Evolutionary conservation across 2,113 vertebrate species (phyloP), one percentile per base, ranked within the genome.

Genomic region (Symphodus melops): DNA sequence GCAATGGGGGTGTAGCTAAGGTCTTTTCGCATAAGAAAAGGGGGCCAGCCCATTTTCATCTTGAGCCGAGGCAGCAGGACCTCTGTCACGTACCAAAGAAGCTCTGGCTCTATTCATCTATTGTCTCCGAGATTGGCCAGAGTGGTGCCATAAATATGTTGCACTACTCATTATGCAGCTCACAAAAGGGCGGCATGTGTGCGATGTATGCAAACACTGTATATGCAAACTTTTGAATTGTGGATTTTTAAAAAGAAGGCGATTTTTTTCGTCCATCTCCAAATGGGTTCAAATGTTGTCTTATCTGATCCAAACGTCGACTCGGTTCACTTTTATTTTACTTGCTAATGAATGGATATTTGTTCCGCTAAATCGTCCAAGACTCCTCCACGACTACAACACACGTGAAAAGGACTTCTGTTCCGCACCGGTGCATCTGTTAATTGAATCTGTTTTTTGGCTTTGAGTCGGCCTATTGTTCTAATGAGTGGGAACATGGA

Each of bases 11-110:
- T 76, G 83, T 67, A 81, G 79, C 33, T 36, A 66, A 71, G 81
- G 83, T 86, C 77, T 68, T 80, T 89, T 82, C 70, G 84, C 88
- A 93, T 91, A 94, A 93, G 91, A 93, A 94, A 93, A 91, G 91
- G 83, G 82, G 92, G 81, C 86, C 89, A 65, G 82, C 83, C 83
- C 78, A 87, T 93, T 92, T 92, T 91, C 86, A 91, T 92, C 89
- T 86, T 84, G 91, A 92, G 87, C 86, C 59, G 57, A 65, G 88
- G 88, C 90, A 91, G 89, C 91, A 92, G 83, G 90, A 86, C 92
- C 75, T 88, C 87, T 88, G 91, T 88, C 91, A 89, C 83, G 76
- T 87, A 86, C 68, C 85, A 86, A 87, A 92, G 88, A 77, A 91
- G 91, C 82, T 86, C 82, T 74, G 75, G 72, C 58, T 75, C 85